A percentile compares a stretch with the other conserved stretches of the same genome.
phyloP scores from a whole-genome alignment of 2,797 vertebrate genomes.

The Danio aesculapii region DNA sequence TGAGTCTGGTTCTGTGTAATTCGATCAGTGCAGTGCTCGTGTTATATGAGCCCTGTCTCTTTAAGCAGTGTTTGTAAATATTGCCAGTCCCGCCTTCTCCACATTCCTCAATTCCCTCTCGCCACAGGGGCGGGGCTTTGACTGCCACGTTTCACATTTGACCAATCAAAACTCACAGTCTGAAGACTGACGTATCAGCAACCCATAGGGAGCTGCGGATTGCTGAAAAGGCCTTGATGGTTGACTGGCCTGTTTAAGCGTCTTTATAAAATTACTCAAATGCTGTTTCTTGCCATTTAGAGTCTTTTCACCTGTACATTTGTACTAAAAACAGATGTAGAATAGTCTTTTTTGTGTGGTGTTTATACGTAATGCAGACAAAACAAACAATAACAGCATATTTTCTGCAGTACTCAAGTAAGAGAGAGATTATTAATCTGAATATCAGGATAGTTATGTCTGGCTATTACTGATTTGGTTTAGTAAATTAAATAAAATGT shows the following conservation, averaged over 20 bases:
- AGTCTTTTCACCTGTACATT: background rate
- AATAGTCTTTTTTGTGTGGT: background rate
- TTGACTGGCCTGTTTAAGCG: slow-evolving; percentile 21
- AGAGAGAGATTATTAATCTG: too few species aligned
- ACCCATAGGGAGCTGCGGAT: slow-evolving; percentile 63
- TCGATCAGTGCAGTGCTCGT: slow-evolving; percentile 16
- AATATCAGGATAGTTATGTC: too few species aligned
- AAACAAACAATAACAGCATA: background rate
- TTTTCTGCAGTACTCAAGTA: background rate
- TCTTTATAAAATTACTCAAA: background rate
- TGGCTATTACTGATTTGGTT: too few species aligned
- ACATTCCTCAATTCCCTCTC: slow-evolving; percentile 36
- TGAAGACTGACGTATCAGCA: slow-evolving; percentile 72
- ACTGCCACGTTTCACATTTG: slow-evolving; percentile 39
- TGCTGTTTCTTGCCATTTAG: background rate
- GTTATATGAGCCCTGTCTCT: slow-evolving; percentile 50
- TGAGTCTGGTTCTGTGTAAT: background rate
- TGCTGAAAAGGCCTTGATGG: slow-evolving; percentile 60
- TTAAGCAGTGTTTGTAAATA: slow-evolving; percentile 73
- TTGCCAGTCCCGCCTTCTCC: slow-evolving; percentile 50
- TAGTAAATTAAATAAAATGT: too few species aligned
- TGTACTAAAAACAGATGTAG: background rate
- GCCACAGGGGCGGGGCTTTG: slow-evolving; percentile 40
- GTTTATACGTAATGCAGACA: background rate
- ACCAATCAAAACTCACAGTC: slow-evolving; percentile 66